Evolutionary conservation across 2,888 invertebrate genomes (phyloP), one percentile per base, ranked within the genome.

Genomic region (Meandrusa payeni): DNA sequence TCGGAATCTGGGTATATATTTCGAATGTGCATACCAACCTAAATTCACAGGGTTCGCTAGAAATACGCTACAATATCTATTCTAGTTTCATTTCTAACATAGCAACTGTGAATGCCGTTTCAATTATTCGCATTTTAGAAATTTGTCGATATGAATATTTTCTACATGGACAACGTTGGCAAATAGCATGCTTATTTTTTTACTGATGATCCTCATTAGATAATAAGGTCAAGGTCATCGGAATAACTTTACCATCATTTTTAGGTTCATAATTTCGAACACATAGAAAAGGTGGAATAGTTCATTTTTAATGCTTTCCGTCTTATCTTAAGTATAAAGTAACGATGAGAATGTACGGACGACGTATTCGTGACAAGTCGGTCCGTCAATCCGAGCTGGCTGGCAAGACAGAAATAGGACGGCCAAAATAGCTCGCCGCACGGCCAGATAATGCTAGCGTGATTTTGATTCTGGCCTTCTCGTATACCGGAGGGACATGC

Each of bases 351-450:
- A 63, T 69, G 68, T 66, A 64, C 64, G 62, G 51, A 47, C 52
- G 76, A 77, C 76, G 79, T 62, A 65, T 67, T 65, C 70, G 71
- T 85, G 86, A 85, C 82, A 85, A 71, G 75, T 74, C 76, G 76
- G 80, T 76, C 81, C 85, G 85, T 87, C 87, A 87, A 87, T 86
- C 85, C 75, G 76, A 79, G 86, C 83, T 77, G 77, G 82, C 85
- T 76, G 70, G 76, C 77, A 67, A 54, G 74, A 76, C 77, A 63
- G 63, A 85, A 86, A 86, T 87, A 87, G 81, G 71, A 53, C 68
- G 60, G 62, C 81, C 57, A 61, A 82, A 87, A 87, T 87, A 86
- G 78, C 78, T 71, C 74, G 73, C 76, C 74, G 75, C 82, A 70
- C 77, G 73, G 74, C 76, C 75, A 75, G 79, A 82, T 86, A 86